Base-by-base conservation (phyloP, 2,888 invertebrate genomes). In the Sphaeridia pumilis region DNA sequence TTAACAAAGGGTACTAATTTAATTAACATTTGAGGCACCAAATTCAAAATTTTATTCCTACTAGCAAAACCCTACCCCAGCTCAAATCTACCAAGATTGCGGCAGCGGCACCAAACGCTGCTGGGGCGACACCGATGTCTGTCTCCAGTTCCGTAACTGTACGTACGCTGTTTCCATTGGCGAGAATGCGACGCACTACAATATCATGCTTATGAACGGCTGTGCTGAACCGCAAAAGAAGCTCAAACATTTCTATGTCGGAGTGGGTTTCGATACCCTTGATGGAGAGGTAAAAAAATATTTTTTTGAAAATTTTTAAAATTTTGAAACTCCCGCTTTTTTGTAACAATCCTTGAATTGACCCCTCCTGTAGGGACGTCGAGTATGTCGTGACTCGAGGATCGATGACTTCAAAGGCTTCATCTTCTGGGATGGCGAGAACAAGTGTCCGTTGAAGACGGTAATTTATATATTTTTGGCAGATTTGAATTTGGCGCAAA, bases 371-470 rank as follows among this genome's bases (percentile, higher is more conserved):
- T 14, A 31, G 31, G 14, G 31, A 31, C 31, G 31, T 10, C 31
- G 31, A 17, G 17, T 12, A 14, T 38, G 38, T 20, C 7, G 38
- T 5, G 38, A 38, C 38, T 20, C 38, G 5, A 38, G 38, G 17
- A 38, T 38, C 17, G 38, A 38, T 38, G 38, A 38, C 17, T 38
- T 38, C 38, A 38, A 38, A 20, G 38, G 38, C 20, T 38, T 38
- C 38, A 38, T 38, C 38, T 38, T 38, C 38, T 38, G 38, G 38
- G 20, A 38, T 14, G 38, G 20, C 20, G 10, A 17, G 7, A 20
- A 17, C 38, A 38, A 38, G 38, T 38, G 38, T 17, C 10, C 38
- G 5, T 5, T 20, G 5, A 5, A 20, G 20, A 38, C 38, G 7
- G 38, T 38, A 38, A 38, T 5, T 38, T 38, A 17, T 38, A 17